Base-by-base conservation (phyloP, 2,888 invertebrate species). In the Lasioglossum vierecki region DNA sequence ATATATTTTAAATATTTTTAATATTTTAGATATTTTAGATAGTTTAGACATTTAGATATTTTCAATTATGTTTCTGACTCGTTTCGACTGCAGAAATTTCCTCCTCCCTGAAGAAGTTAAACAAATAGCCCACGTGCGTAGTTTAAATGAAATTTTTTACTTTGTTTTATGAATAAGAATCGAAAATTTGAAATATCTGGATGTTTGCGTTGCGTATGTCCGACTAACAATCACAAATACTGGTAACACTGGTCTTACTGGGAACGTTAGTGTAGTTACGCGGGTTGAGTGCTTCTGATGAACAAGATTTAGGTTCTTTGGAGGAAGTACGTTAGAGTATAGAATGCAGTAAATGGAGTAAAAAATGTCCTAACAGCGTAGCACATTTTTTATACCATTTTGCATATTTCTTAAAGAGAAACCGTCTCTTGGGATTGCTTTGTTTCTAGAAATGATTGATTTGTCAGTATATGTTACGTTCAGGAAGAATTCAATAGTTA, bases 111-210 rank as follows among this genome's bases (percentile, higher is more conserved):
- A 57, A 57, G n/a, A 57, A 4, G 57, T 57, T 57, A 86, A 80
- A 57, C 15, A 22, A 53, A 22, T 44, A 82, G 15, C n/a, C 44
- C 18, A 18, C 79, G 71, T 63, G 44, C 4, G 74, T 85, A 79
- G 80, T 78, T 66, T 77, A 79, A 74, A 70, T 44, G 18, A 26
- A 68, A 81, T 84, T 86, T 84, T 84, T 86, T 83, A 86, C 86
- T 84, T 87, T 75, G 60, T 81, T 85, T 79, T 82, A 82, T 53
- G 46, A 18, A 81, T 85, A 81, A 73, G 72, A 13, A 71, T 46
- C 8, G 13, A 30, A 82, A 77, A 72, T 75, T 74, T 57, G 44
- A 53, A 57, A 74, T 26, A 46, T 57, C 57, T 11, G 35, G 13
- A 72, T 18, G 30, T 80, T 80, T 68, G 18, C 8, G 49, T 85